These are phyloP conservation scores for Ichneumoninae sp. DNA, from an alignment of 2,888 invertebrate species.

Conservation along the genomic window DNA sequence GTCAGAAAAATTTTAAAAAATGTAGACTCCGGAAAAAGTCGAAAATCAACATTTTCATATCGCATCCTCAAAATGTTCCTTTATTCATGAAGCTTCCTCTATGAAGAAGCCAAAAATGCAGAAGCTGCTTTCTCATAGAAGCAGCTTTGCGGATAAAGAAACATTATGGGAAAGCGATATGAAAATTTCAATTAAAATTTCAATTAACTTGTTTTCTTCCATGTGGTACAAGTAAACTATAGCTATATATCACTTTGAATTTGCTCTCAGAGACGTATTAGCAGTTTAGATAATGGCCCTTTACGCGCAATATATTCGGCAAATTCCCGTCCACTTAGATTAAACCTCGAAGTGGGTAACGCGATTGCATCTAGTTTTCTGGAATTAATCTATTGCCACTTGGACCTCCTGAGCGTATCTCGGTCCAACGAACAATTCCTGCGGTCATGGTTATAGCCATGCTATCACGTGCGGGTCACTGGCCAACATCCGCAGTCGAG, in stretches of 20 bases:
- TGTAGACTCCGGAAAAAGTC: too few relatives aligned
- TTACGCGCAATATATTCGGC: background rate
- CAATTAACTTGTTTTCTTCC: background rate
- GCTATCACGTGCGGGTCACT: slow-evolving; percentile 43
- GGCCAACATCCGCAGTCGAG: slow-evolving; percentile 29
- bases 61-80: too few relatives aligned
- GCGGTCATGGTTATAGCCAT: slow-evolving; percentile 17
- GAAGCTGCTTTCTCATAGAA: too few relatives aligned
- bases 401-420: slow-evolving; percentile 13
- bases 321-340: background rate
- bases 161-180: too few relatives aligned
- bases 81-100: too few relatives aligned
- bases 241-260: background rate
- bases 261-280: background rate
- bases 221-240: background rate
- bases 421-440: slow-evolving; percentile 22
- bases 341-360: background rate
- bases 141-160: too few relatives aligned
- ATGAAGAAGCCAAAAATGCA: too few relatives aligned
- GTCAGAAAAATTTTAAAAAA: too few relatives aligned
- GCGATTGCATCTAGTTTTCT: background rate
- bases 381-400: slow-evolving; percentile 26
- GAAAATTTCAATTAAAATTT: background rate
- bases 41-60: too few relatives aligned
- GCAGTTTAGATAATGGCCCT: background rate